phyloP scores from a whole-genome alignment of 2,797 vertebrate species.

The Chaetophractus vellerosus region DNA sequence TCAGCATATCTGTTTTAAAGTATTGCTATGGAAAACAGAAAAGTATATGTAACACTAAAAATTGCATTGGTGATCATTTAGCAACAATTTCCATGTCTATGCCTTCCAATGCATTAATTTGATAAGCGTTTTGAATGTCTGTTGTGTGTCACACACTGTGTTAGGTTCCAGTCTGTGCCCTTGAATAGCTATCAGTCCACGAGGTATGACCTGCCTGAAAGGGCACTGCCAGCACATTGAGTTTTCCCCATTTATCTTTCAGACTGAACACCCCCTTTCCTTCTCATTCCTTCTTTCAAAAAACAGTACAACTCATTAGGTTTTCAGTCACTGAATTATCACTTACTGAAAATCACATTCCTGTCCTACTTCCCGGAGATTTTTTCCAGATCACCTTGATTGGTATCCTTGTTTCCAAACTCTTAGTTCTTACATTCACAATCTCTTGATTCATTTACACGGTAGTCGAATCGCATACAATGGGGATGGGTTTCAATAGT shows the following conservation, averaged over 20 bases:
- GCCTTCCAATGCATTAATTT: background rate
- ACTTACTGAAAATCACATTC: conserved; percentile 45
- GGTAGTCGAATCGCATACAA: conserved; percentile 48
- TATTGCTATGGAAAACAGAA: conserved; percentile 18
- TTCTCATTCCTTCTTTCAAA: background rate
- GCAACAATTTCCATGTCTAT: background rate
- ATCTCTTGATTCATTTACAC: conserved; percentile 50
- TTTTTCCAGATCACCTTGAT: conserved; percentile 12
- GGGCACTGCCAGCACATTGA: background rate
- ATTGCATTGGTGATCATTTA: background rate
- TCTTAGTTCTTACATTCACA: conserved; percentile 55
- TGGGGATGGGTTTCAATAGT: conserved; percentile 6
- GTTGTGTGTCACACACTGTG: background rate
- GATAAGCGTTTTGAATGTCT: background rate
- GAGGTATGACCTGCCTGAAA: background rate
- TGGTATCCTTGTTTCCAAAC: conserved; percentile 49
- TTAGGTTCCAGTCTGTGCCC: background rate
- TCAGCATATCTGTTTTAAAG: background rate
- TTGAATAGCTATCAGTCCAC: background rate
- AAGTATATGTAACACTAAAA: background rate
- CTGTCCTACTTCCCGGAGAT: background rate
- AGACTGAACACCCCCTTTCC: background rate
- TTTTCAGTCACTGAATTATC: conserved; percentile 46
- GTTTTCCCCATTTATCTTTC: background rate
- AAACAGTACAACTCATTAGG: background rate